Conservation (phyloP, 2,113 vertebrate species). For the Plestiodon gilberti region DNA sequence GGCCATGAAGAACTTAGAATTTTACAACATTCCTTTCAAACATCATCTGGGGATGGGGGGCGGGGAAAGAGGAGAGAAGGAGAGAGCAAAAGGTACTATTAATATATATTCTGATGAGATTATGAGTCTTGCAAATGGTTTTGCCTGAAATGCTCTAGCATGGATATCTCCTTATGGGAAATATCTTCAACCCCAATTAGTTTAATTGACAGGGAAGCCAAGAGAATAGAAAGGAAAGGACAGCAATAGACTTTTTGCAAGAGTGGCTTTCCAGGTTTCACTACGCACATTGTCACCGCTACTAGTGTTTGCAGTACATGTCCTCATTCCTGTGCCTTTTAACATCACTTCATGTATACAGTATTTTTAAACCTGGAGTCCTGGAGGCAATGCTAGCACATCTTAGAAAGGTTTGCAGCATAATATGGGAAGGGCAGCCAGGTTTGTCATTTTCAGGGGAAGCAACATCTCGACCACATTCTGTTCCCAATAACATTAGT, state of each 20-base stretch:
- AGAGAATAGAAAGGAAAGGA: slow-evolving; percentile 62
- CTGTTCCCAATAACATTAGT: slow-evolving; percentile 23
- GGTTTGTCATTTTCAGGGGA: not conserved
- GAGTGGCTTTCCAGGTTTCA: slow-evolving; percentile 41
- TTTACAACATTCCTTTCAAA: slow-evolving; percentile 59
- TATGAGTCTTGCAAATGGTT: slow-evolving; percentile 74
- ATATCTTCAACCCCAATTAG: slow-evolving; percentile 76
- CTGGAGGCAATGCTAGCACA: slow-evolving; percentile 7
- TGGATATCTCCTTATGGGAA: slow-evolving; percentile 73
- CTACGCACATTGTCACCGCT: slow-evolving; percentile 37
- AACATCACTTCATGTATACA: not conserved
- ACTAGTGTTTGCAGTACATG: slow-evolving; percentile 26
- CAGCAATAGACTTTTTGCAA: slow-evolving; percentile 50
- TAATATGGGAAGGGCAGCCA: not conserved
- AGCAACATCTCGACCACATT: slow-evolving; percentile 21
- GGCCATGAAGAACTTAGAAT: slow-evolving; percentile 56
- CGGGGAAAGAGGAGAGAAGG: too few species aligned
- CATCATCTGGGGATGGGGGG: slow-evolving; percentile 30
- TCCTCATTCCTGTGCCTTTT: slow-evolving; percentile 42
- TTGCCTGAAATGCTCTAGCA: slow-evolving; percentile 72
- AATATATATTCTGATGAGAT: slow-evolving; percentile 73
- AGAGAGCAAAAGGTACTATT: slow-evolving; percentile 43
- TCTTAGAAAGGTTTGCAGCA: slow-evolving; percentile 4
- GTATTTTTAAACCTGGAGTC: slow-evolving; percentile 33
- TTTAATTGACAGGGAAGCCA: slow-evolving; percentile 75